phyloP scores from a whole-genome alignment of 2,797 vertebrate species.

The Takifugu ocellatus region DNA sequence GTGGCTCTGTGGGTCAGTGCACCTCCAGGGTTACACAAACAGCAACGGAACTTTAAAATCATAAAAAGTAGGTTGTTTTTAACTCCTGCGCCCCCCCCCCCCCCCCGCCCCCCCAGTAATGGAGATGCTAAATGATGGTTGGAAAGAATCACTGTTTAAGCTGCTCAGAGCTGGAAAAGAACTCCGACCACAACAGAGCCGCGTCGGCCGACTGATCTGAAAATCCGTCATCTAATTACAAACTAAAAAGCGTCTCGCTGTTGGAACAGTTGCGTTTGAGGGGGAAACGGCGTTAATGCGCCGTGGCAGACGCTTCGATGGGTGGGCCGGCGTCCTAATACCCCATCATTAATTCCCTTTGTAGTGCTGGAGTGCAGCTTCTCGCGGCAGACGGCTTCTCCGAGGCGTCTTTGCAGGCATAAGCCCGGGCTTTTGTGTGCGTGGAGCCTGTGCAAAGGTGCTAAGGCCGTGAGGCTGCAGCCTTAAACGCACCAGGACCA shows the following conservation, averaged over 20 bases:
- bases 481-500: constrained; percentile 26
- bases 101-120: not conserved
- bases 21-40: too few relatives aligned
- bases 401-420: constrained; percentile 57
- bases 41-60: too few relatives aligned
- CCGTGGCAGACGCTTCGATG: constrained; percentile 58
- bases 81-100: too few relatives aligned
- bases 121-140: constrained; percentile 2
- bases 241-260: constrained; percentile 60
- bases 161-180: constrained; percentile 40
- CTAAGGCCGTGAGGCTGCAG: constrained; percentile 33
- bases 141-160: constrained; percentile 45
- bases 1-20: too few relatives aligned
- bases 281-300: constrained; percentile 50
- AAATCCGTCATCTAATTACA: constrained; percentile 66
- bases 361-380: constrained; percentile 52
- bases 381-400: constrained; percentile 49
- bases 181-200: constrained; percentile 24
- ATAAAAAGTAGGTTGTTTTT: too few relatives aligned
- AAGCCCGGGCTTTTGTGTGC: constrained; percentile 43
- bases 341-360: constrained; percentile 66
- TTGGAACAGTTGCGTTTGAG: constrained; percentile 51
- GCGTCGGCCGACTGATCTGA: constrained; percentile 48
- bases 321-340: constrained; percentile 51
- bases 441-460: constrained; percentile 28